Conservation (phyloP, 2,888 invertebrate species). For the Calameuta idolon region DNA sequence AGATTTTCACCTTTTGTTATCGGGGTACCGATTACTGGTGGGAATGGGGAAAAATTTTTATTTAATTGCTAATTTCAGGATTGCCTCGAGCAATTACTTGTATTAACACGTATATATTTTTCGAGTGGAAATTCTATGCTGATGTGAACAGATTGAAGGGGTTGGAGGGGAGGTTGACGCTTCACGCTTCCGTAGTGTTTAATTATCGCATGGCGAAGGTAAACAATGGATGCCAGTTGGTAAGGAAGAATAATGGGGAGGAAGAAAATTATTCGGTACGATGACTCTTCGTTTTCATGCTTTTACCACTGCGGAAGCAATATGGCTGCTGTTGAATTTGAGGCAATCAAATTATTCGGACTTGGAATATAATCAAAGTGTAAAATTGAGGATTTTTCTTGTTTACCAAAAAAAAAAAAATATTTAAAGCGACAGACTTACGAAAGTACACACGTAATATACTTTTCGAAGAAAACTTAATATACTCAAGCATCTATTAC, state of each 20-base stretch:
- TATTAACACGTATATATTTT: background rate
- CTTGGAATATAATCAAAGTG: background rate
- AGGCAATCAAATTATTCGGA: constrained; percentile 25
- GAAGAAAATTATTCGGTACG: constrained; percentile 23
- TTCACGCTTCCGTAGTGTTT: background rate
- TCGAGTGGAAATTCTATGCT: background rate
- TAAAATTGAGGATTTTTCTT: background rate
- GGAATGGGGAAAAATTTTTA: background rate
- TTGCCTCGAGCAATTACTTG: background rate
- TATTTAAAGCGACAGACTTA: constrained; percentile 19
- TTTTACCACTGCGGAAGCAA: constrained; percentile 8
- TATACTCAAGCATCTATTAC: background rate
- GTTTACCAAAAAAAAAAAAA: background rate
- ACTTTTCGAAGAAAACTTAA: constrained; percentile 1
- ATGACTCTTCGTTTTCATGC: constrained; percentile 28
- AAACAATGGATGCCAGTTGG: constrained; percentile 2
- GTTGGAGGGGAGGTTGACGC: background rate
- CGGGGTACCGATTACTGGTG: background rate
- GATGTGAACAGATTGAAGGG: background rate
- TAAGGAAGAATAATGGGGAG: constrained; percentile 7
- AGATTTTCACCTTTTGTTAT: background rate
- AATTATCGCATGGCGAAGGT: background rate
- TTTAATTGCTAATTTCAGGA: background rate
- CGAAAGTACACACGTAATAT: background rate
- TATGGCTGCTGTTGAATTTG: background rate